Evolutionary conservation across 2,113 vertebrate genomes (phyloP), one percentile per base, ranked within the genome.

Genomic region (Ceyx margarethae): DNA sequence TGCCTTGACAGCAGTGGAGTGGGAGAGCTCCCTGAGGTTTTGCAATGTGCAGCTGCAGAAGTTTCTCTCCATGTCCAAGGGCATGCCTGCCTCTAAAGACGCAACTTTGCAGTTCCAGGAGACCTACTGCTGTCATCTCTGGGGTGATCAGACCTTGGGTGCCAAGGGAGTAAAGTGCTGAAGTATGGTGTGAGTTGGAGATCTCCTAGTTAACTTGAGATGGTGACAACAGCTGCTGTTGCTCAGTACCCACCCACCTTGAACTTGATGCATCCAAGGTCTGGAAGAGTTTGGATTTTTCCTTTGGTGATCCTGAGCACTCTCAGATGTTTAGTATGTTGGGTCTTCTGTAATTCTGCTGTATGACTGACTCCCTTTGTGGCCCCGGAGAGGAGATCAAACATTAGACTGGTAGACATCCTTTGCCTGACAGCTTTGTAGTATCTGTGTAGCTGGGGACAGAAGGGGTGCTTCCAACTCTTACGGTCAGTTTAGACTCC

Each of bases 41-140:
- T 51, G 64, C 33, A 82, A 1, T 0, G 0, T 26, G 42, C 50
- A 72, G 61, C 69, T 74, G 76, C 46, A 74, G 13, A 46, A 54
- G 33, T 35, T 82, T 50, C 18, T 85, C 12, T 62, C 60, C 6
- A 0, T 46, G 13, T 60, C 60, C 76, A 26, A 54, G 54, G 40
- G 37, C 11, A 15, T 20, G 75, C 51, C 56, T 66, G 35, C 17
- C 54, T 79, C 58, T 19, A 6, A 6, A 72, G 37, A 42, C 19
- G 25, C 22, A 26, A 5, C 28, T 81, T 40, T 88, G 43, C 29
- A 25, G 28, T 82, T 40, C 13, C n/a, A 42, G 4, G 16, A 37
- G 35, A 43, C 10, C 18, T 64, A 0, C 15, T 86, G 65, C 68
- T 69, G 1, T 23, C 43, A 0, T 0, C 51, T 40, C 25, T 33